Evolutionary conservation across 2,113 vertebrate genomes (phyloP).

Genomic region (Empidonax alnorum): DNA sequence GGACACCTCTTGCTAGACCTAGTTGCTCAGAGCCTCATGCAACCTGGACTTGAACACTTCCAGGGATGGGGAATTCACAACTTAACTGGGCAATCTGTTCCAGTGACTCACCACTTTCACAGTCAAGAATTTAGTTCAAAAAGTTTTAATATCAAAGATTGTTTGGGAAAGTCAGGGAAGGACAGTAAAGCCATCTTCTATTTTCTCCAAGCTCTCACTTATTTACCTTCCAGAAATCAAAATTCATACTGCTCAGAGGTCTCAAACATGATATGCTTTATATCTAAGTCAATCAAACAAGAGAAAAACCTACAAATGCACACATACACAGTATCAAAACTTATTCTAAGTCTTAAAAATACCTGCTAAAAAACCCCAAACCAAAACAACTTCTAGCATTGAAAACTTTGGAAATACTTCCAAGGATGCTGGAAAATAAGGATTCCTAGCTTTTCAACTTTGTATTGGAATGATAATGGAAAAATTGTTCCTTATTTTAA

Average conservation of each 20-base stretch:
- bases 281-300: constrained; percentile 3
- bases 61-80: neutral
- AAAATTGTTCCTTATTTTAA: too few relatives aligned
- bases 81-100: neutral
- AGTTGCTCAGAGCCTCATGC: neutral
- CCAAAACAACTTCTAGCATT: neutral
- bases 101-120: neutral
- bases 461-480: neutral
- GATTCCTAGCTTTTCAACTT: neutral
- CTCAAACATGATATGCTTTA: neutral
- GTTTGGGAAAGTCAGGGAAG: neutral
- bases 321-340: neutral
- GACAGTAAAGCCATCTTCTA: neutral
- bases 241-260: neutral
- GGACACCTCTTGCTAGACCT: neutral
- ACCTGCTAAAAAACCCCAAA: neutral
- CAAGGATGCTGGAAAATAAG: neutral
- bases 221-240: constrained; percentile 24
- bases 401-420: neutral
- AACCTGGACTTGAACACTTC: neutral
- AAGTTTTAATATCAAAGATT: neutral
- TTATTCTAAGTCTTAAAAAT: neutral
- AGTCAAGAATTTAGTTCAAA: neutral
- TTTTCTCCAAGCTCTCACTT: neutral
- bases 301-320: neutral